Percentiles rank a stretch among this genome's conserved stretches.
Evolutionary conservation across 2,113 vertebrate species (phyloP).

Genomic region (Epinephelus lanceolatus): DNA sequence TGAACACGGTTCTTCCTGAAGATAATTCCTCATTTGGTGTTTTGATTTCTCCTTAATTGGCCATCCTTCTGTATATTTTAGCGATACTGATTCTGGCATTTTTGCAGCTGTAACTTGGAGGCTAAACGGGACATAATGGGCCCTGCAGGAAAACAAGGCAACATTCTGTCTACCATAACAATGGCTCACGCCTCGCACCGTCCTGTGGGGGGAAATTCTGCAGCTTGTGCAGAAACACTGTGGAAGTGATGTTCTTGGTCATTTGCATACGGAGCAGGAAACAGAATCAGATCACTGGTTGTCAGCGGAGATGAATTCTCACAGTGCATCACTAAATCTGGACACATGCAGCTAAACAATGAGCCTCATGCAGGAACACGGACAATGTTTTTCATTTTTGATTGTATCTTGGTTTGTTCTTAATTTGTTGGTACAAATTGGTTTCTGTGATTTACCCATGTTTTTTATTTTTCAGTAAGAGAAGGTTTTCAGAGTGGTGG

Average conservation of each 20-base stretch:
- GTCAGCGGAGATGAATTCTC: conserved; percentile 17
- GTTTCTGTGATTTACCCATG: no score
- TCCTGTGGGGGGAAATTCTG: not conserved
- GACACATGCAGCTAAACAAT: conserved; percentile 30
- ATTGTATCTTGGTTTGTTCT: no score
- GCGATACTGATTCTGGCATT: not conserved
- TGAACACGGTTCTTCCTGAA: not conserved
- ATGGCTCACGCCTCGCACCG: not conserved
- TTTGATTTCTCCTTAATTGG: conserved; percentile 2
- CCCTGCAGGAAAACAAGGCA: not conserved
- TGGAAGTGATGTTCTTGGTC: conserved; percentile 4
- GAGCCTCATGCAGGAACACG: no score
- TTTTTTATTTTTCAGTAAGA: no score
- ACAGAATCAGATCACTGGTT: conserved; percentile 19
- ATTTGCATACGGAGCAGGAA: conserved; percentile 28
- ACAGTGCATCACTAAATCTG: conserved; percentile 6
- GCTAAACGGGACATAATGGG: not conserved
- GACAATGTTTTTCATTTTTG: no score
- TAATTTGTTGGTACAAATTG: no score
- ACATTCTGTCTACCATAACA: conserved; percentile 5
- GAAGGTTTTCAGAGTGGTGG: no score
- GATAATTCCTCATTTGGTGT: not conserved
- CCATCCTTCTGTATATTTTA: not conserved
- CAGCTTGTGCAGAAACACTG: not conserved
- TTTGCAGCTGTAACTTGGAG: not conserved